Base-by-base conservation (phyloP, 1,140 invertebrate genomes). In the Pissodes strobi region DNA sequence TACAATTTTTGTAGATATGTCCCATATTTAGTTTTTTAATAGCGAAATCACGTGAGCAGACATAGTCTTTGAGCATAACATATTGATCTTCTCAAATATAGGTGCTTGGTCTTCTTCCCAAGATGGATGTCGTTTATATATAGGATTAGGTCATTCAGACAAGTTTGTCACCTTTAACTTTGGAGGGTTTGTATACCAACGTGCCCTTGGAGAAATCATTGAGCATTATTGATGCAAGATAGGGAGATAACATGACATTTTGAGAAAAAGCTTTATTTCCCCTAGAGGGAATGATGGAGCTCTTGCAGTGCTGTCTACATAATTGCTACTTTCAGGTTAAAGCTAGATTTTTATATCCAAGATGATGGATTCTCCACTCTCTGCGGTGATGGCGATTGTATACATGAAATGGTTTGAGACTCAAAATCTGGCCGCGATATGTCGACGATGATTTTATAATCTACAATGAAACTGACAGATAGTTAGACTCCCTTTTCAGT, bases 351-450 rank as follows among this genome's bases (percentile, higher is more conserved):
- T 48, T 13, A 21, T 12, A 12, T 9, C 19, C 10, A 48, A 17
- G 17, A 12, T n/a, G 17, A n/a, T n/a, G 19, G 9, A 2, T 25
- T 22, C 13, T 4, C 18, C 6, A 3, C 19, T 48, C 9, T 48
- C 45, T 48, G 5, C 17, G 18, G 45, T 48, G 45, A 25, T 48
- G 18, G 45, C 38, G 38, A 39, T 13, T n/a, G 15, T 39, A 39
- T 4, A 39, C 45, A 48, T 15, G 45, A 13, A 48, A 48, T 48
- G 45, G 45, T 48, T 48, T 48, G 19, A 48, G n/a, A 18, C 45
- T 13, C 15, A n/a, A 13, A 39, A 2, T n/a, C 15, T 6, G 4
- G 38, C 12, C n/a, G n/a, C n/a, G n/a, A n/a, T 39, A 39, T 39
- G 38, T n/a, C 15, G 38, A 39, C 38, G 25, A 27, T 27, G n/a